Base-by-base conservation (phyloP, 2,797 vertebrate genomes). In the Microctenopoma steveboyesi region DNA sequence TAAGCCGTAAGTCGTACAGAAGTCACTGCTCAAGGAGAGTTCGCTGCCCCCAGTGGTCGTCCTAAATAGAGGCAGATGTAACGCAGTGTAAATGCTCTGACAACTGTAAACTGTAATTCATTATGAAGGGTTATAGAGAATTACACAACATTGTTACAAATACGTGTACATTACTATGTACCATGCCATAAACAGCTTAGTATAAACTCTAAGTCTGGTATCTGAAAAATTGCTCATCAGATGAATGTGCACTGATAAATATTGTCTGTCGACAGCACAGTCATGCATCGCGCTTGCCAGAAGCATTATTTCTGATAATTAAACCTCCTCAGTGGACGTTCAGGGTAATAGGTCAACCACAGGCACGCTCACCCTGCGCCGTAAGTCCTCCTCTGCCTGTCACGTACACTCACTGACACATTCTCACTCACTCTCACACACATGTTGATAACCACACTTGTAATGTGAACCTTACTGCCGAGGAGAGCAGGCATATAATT, bases 401-500 rank as follows among this genome's bases (percentile, higher is more conserved):
- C 83, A 88, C 79, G 49, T 79, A 82, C 82, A 69, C 82, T 80
- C 85, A 64, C 90, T 88, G 79, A 82, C 88, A 88, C 87, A 74
- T 83, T 91, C 85, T 86, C 84, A 68, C 89, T 83, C 62, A 13
- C 82, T 87, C 81, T 82, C 76, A 71, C 85, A 86, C 90, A 91
- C 87, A 92, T 89, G 88, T 87, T 64, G 86, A 91, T 88, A 86
- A 91, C 90, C 88, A 4, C 90, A 86, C 87, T 89, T 88, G 90
- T 91, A 91, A 92, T 76, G 83, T 76, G 90, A 92, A 89, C 86
- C 90, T 76, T 64, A 51, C 82, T 84, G 86, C 84, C 3, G 83
- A 86, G 76, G 53, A 71, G 78, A 73, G 81, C 56, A 30, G 82
- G 79, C 77, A 84, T 86, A 66, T 92, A 90, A 92, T 92, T 91